Percentiles rank a stretch among this genome's conserved stretches.
Conservation (phyloP, 2,888 invertebrate genomes). For the Lasioglossum calceatum region DNA sequence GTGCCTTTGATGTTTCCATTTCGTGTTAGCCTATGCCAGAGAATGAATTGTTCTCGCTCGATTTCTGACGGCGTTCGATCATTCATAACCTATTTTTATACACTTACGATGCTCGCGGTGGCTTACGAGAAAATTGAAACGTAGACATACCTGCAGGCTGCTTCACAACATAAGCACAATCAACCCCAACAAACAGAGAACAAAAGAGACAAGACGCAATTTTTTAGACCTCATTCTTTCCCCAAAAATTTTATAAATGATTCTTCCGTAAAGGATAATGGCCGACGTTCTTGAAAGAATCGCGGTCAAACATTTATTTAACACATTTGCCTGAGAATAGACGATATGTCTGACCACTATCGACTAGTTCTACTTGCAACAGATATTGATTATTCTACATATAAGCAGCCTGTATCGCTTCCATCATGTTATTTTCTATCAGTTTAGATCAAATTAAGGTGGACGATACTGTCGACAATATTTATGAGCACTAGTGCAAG, state of each 20-base stretch:
- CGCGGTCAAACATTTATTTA: neutral
- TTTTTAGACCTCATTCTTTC: neutral
- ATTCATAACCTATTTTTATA: conserved; percentile 6
- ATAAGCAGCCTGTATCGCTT: neutral
- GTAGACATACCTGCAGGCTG: neutral
- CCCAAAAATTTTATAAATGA: neutral
- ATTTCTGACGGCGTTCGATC: neutral
- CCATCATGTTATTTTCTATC: neutral
- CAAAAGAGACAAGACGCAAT: neutral
- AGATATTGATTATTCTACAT: neutral
- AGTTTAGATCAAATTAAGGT: neutral
- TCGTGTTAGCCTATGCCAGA: neutral
- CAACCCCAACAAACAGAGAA: too few relatives aligned
- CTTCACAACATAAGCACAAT: neutral
- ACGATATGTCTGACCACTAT: neutral
- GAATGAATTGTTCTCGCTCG: conserved; percentile 7
- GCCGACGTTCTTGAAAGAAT: neutral
- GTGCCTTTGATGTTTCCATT: conserved; percentile 5
- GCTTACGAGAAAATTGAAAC: neutral
- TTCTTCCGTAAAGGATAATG: neutral
- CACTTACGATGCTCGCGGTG: neutral
- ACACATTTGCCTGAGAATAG: neutral
- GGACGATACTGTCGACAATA: neutral
- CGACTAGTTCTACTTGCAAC: neutral
- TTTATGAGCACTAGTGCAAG: neutral